phyloP scores from a whole-genome alignment of 1,140 invertebrate genomes.

The Drosophila miranda region DNA sequence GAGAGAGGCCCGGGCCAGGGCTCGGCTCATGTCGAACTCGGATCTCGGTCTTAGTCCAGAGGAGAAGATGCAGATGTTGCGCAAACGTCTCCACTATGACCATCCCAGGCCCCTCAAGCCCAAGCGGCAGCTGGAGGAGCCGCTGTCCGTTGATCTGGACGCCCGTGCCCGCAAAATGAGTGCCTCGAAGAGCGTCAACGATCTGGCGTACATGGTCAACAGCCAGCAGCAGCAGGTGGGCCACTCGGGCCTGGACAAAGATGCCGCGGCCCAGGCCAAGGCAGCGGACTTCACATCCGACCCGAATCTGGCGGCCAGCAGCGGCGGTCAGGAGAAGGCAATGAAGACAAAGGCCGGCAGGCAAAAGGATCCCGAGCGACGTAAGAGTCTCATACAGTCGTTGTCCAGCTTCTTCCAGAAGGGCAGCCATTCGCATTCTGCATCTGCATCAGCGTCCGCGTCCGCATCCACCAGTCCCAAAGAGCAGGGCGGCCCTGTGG shows the following conservation, averaged over 20 bases:
- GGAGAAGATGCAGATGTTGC: conserved; percentile 85
- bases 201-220: conserved; percentile 71
- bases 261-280: conserved; percentile 44
- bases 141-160: conserved; percentile 39
- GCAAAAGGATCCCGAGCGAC: conserved; percentile 86
- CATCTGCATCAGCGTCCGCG: conserved; percentile 26
- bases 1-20: conserved; percentile 87
- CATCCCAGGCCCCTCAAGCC: conserved; percentile 36
- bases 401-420: conserved; percentile 91
- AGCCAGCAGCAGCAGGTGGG: conserved; percentile 40
- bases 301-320: conserved; percentile 83
- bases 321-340: conserved; percentile 57
- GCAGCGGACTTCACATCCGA: conserved; percentile 83
- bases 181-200: conserved; percentile 81
- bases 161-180: conserved; percentile 76
- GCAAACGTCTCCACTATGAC: conserved; percentile 74
- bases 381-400: conserved; percentile 92
- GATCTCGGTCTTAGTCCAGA: conserved; percentile 89
- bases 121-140: conserved; percentile 43
- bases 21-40: conserved; percentile 88
- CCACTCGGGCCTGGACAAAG: conserved; percentile 27
- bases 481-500: conserved; percentile 52
- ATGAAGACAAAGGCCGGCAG: conserved; percentile 82
- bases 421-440: conserved; percentile 50
- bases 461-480: conserved; percentile 52